phyloP scores from a whole-genome alignment of 2,888 invertebrate genomes.

The Incurvaria masculella region DNA sequence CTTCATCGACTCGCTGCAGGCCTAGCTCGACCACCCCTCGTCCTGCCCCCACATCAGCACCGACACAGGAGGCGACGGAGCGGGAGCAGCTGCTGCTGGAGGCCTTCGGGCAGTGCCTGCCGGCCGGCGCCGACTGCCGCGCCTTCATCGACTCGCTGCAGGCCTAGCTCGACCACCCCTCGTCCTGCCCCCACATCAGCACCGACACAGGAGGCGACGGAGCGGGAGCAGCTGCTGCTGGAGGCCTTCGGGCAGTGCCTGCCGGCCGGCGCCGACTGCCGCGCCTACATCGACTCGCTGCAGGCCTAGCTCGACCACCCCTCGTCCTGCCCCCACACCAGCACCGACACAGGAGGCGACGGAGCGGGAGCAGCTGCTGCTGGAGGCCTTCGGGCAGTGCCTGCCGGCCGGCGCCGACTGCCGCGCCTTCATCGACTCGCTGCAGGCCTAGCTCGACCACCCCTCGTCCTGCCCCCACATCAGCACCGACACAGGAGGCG shows the following conservation, averaged over 20 bases:
- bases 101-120: slow-evolving; percentile 81
- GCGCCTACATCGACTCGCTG: slow-evolving; percentile 37
- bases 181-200: too few relatives aligned
- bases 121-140: slow-evolving; percentile 50
- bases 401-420: slow-evolving; percentile 61
- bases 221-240: slow-evolving; percentile 70
- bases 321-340: too few relatives aligned
- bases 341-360: too few relatives aligned
- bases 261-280: slow-evolving; percentile 54
- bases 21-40: too few relatives aligned
- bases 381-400: slow-evolving; percentile 84
- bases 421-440: slow-evolving; percentile 35
- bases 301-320: too few relatives aligned
- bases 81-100: slow-evolving; percentile 76
- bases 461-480: too few relatives aligned
- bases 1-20: slow-evolving; percentile 37
- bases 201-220: slow-evolving; percentile 63
- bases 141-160: slow-evolving; percentile 39
- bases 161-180: too few relatives aligned
- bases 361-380: slow-evolving; percentile 67
- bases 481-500: too few relatives aligned
- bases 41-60: too few relatives aligned
- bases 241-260: slow-evolving; percentile 85
- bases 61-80: slow-evolving; percentile 61
- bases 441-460: too few relatives aligned